Conservation (phyloP, 2,888 invertebrate genomes). For the Hedya salicella region DNA sequence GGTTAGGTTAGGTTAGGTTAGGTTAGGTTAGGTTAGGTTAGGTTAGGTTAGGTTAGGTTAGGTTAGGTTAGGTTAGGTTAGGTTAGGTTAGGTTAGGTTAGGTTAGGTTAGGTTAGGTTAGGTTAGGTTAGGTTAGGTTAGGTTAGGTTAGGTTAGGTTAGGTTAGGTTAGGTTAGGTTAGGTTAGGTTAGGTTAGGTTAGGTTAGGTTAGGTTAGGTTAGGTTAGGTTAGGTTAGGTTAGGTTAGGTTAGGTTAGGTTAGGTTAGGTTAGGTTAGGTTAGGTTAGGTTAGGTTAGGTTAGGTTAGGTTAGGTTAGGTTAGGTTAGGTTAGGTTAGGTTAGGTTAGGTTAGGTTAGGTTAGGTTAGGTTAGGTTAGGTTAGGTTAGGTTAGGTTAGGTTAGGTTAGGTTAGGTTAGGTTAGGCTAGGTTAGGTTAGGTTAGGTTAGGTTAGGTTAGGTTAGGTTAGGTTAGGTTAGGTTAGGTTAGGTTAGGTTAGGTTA, state of each 20-base stretch:
- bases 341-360: slow-evolving; percentile 23
- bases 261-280: slow-evolving; percentile 11
- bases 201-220: slow-evolving; percentile 13
- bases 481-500: slow-evolving; percentile 3
- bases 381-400: slow-evolving; percentile 23
- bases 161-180: slow-evolving; percentile 24
- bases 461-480: slow-evolving; percentile 15
- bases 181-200: slow-evolving; percentile 25
- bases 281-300: slow-evolving; percentile 23
- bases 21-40: slow-evolving; percentile 51
- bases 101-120: slow-evolving; percentile 8
- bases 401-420: slow-evolving; percentile 23
- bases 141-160: slow-evolving; percentile 19
- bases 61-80: slow-evolving; percentile 48
- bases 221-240: background rate
- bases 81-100: slow-evolving; percentile 30
- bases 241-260: slow-evolving; percentile 1
- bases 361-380: slow-evolving; percentile 23
- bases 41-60: slow-evolving; percentile 49
- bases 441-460: slow-evolving; percentile 21
- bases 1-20: slow-evolving; percentile 52
- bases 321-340: slow-evolving; percentile 23
- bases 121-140: slow-evolving; percentile 19
- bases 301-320: slow-evolving; percentile 23
- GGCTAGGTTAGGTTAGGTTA: slow-evolving; percentile 21